phyloP scores from a whole-genome alignment of 1,140 invertebrate genomes.

The Ips nitidus region DNA sequence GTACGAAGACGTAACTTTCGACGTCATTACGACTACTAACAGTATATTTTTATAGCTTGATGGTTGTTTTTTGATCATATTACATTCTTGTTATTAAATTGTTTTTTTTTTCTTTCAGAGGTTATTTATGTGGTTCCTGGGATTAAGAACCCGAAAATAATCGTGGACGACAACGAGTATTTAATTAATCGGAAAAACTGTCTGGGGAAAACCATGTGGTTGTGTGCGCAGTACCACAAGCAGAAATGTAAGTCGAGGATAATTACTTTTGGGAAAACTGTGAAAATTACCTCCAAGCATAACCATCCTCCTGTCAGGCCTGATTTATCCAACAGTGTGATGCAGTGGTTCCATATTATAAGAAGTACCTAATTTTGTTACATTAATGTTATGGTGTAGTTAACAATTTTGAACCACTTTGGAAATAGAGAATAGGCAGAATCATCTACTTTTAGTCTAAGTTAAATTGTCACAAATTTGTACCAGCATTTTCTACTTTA shows the following conservation, averaged over 20 bases:
- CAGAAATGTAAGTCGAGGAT: slow-evolving; percentile 41
- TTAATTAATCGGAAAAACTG: slow-evolving; percentile 33
- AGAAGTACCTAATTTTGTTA: not conserved
- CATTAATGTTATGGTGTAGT: too few relatives aligned
- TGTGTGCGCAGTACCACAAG: slow-evolving; percentile 37
- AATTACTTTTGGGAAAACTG: slow-evolving; percentile 38
- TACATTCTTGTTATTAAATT: too few relatives aligned
- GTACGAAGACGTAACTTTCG: slow-evolving; percentile 8
- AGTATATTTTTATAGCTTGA: too few relatives aligned
- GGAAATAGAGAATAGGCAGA: too few relatives aligned
- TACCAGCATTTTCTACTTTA: too few relatives aligned
- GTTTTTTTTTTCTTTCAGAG: slow-evolving; percentile 29
- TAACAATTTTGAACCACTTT: too few relatives aligned
- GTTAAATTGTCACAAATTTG: too few relatives aligned
- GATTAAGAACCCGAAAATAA: slow-evolving; percentile 39
- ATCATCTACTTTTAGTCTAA: too few relatives aligned
- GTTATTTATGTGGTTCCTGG: slow-evolving; percentile 37
- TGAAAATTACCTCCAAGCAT: slow-evolving; percentile 37
- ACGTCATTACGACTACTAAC: not conserved
- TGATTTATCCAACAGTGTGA: not conserved
- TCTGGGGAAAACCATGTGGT: slow-evolving; percentile 38
- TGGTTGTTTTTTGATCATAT: too few relatives aligned
- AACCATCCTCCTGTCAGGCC: slow-evolving; percentile 37
- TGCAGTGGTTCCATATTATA: slow-evolving; percentile 11
- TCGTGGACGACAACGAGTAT: slow-evolving; percentile 38